Base-by-base conservation (phyloP, 2,888 invertebrate species). In the Ormyrus pomaceus region DNA sequence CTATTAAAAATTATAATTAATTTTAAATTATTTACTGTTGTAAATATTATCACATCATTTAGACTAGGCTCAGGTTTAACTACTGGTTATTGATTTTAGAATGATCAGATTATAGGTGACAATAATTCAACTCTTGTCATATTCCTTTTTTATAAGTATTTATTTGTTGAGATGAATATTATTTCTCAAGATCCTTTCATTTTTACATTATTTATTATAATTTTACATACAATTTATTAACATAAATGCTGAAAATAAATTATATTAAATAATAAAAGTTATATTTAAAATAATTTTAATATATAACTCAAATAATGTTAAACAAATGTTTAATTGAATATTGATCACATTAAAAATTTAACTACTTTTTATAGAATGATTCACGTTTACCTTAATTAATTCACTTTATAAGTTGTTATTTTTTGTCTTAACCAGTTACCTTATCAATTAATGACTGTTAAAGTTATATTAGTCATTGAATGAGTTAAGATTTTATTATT, bases 41-140 rank as follows among this genome's bases (percentile, higher is more conserved):
- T 34, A 34, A 34, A 34, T 34, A 34, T 34, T 34, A 34, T 2
- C 34, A 34, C 45, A 8, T 59, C 46, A 59, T 51, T 53, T 9
- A 10, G n/a, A 13, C 10, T 68, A 6, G 13, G 5, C 19, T 58
- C 19, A 58, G 10, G 45, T 66, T 74, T 58, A 10, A 56, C 13
- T 75, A 45, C 53, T 56, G 45, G 34, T 55, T 76, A 62, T 75
- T 68, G 68, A 75, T 75, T 59, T 10, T 10, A 62, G 7, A 13
- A 34, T 62, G n/a, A 62, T 69, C 62, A 66, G 55, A 64, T 50
- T 59, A 56, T 77, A n/a, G 1, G 6, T 46, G 45, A 61, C 19
- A 62, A 48, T 51, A 77, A 77, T 8, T 45, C 34, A 45, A 59
- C 34, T 56, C n/a, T 46, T 46, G 45, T 5, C 10, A 55, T 46